phyloP scores from a whole-genome alignment of 2,888 invertebrate genomes.

The Tholera decimalis region DNA sequence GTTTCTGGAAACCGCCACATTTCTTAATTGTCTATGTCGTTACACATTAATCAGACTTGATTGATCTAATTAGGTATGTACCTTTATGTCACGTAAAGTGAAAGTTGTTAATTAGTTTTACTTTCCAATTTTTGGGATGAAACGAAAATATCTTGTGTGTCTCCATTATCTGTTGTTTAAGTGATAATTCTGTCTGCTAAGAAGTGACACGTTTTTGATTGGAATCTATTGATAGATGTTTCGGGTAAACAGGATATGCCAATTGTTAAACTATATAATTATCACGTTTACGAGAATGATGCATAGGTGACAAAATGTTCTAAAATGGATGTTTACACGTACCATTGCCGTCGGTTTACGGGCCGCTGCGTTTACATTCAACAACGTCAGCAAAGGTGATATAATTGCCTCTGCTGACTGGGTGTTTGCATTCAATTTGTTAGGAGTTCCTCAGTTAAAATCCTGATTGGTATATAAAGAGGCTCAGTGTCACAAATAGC shows the following conservation, averaged over 20 bases:
- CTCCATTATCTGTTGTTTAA: background rate
- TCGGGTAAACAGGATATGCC: slow-evolving; percentile 29
- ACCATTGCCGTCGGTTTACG: slow-evolving; percentile 61
- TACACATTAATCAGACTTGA: background rate
- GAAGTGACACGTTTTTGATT: slow-evolving; percentile 8
- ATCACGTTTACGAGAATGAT: slow-evolving; percentile 66
- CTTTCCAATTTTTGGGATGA: background rate
- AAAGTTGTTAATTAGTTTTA: background rate
- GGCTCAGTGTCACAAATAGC: slow-evolving; percentile 61
- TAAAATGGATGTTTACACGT: slow-evolving; percentile 72
- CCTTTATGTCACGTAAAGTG: background rate
- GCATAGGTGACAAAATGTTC: slow-evolving; percentile 50
- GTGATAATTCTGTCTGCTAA: background rate
- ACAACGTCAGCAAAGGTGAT: slow-evolving; percentile 73
- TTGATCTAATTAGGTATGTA: background rate
- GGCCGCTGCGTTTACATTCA: slow-evolving; percentile 54
- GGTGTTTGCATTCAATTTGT: slow-evolving; percentile 63
- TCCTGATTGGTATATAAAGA: slow-evolving; percentile 78
- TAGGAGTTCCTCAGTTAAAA: slow-evolving; percentile 74
- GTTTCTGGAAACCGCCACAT: slow-evolving; percentile 3
- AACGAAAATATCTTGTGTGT: background rate
- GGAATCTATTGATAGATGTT: slow-evolving; percentile 7
- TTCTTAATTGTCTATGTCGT: background rate
- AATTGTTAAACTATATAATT: slow-evolving; percentile 59
- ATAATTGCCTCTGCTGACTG: slow-evolving; percentile 48